phyloP scores from a whole-genome alignment of 2,888 invertebrate genomes.

The Sinelater perroti region DNA sequence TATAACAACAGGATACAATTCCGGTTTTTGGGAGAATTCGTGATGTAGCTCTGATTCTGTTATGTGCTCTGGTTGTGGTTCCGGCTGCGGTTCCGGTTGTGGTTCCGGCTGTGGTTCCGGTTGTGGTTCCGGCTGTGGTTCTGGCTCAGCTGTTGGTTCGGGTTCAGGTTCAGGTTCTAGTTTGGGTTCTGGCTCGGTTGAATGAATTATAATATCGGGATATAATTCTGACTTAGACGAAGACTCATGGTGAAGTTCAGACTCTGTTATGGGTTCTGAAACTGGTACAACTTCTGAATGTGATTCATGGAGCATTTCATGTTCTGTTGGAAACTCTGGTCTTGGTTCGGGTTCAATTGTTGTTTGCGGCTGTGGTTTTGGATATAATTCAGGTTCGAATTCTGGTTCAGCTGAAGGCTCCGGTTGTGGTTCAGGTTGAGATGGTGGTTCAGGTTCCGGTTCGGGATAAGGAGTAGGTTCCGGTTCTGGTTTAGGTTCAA shows the following conservation, averaged over 20 bases:
- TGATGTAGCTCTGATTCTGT: too few relatives aligned
- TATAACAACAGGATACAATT: too few relatives aligned
- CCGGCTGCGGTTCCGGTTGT: slow-evolving; percentile 58
- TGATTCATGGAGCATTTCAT: slow-evolving; percentile 6
- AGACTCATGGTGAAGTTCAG: slow-evolving; percentile 41
- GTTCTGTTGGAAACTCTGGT: slow-evolving; percentile 49
- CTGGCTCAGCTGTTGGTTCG: slow-evolving; percentile 53
- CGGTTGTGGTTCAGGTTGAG: slow-evolving; percentile 17
- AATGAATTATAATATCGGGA: slow-evolving; percentile 18
- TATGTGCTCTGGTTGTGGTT: slow-evolving; percentile 60
- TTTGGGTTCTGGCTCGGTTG: slow-evolving; percentile 41
- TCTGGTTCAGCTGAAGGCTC: slow-evolving; percentile 39
- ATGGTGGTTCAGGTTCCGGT: too few relatives aligned
- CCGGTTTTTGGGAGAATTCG: too few relatives aligned
- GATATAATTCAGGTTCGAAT: not conserved
- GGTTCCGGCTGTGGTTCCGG: slow-evolving; percentile 56
- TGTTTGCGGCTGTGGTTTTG: too few relatives aligned
- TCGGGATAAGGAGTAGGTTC: slow-evolving; percentile 3
- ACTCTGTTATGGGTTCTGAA: slow-evolving; percentile 42
- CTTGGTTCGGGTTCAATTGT: slow-evolving; percentile 45
- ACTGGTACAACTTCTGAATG: slow-evolving; percentile 30
- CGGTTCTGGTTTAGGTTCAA: slow-evolving; percentile 21
- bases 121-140: slow-evolving; percentile 47
- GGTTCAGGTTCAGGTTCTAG: slow-evolving; percentile 56
- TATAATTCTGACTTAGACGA: slow-evolving; percentile 2